Percentiles rank a stretch among this genome's conserved stretches.
These are phyloP conservation scores for Saguinus midas DNA, from an alignment of 2,113 vertebrate genomes.

Conservation along the genomic window DNA sequence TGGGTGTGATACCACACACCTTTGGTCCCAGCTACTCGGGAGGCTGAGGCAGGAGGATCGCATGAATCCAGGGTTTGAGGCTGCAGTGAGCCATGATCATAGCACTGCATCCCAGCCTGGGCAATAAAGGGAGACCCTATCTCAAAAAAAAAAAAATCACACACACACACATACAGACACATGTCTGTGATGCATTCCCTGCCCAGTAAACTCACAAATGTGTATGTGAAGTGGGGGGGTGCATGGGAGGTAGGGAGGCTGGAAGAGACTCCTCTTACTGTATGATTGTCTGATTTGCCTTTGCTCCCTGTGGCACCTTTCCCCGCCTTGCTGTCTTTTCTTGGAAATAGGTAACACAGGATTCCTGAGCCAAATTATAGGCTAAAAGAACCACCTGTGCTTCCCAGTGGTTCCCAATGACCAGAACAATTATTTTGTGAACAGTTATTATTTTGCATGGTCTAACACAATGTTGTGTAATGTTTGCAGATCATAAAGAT, in stretches of 20 bases:
- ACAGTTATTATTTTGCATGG: not conserved
- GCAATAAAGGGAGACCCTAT: no score
- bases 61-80: no score
- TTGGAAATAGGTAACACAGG: not conserved
- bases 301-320: not conserved
- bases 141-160: no score
- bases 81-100: no score
- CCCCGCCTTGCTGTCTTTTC: not conserved
- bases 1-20: no score
- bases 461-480: constrained; percentile 42
- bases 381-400: not conserved
- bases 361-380: not conserved
- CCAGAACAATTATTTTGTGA: not conserved
- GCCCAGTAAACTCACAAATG: not conserved
- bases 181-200: not conserved
- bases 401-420: not conserved
- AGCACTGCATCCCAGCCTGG: no score
- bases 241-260: rapidly evolving
- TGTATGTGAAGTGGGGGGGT: rapidly evolving
- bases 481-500: constrained; percentile 94
- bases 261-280: not conserved
- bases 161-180: not conserved
- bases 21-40: no score
- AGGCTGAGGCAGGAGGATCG: no score
- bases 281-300: not conserved